Percentiles rank a stretch among this genome's conserved stretches.
These are phyloP conservation scores for Colius striatus DNA, from an alignment of 2,113 vertebrate species.

Conservation along the genomic window DNA sequence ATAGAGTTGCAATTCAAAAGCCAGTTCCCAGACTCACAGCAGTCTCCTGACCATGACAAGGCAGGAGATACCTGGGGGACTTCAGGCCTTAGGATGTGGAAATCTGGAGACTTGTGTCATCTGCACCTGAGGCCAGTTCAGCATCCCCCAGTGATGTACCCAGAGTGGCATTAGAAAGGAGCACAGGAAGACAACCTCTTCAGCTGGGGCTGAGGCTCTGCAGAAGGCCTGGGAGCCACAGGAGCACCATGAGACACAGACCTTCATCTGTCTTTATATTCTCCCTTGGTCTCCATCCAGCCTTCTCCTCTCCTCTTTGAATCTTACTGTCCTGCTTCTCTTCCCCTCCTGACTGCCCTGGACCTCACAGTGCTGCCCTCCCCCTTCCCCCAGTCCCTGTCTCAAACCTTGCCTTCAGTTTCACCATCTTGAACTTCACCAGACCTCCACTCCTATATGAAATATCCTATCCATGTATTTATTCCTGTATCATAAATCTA, in stretches of 20 bases:
- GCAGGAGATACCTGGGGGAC: not conserved
- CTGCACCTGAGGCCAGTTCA: not conserved
- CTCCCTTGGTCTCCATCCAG: not conserved
- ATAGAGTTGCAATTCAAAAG: not conserved
- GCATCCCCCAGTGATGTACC: not conserved
- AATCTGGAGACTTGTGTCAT: not conserved
- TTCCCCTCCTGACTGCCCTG: not conserved
- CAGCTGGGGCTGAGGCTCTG: not conserved
- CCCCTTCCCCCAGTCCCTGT: not conserved
- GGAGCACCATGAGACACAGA: not conserved
- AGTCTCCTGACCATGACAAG: not conserved
- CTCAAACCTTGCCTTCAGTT: not conserved
- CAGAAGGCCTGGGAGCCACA: not conserved
- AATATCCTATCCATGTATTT: not conserved
- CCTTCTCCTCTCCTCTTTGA: not conserved
- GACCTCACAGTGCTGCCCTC: not conserved
- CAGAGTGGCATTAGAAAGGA: not conserved
- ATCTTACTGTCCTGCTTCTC: not conserved
- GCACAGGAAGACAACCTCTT: not conserved
- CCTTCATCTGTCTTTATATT: not conserved
- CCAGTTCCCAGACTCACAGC: not conserved
- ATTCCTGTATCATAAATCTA: not conserved
- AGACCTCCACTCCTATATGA: not conserved
- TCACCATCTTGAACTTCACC: not conserved
- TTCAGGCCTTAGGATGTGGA: not conserved